Evolutionary conservation across 2,888 invertebrate species (phyloP).

Genomic region (Eupithecia subumbrata): DNA sequence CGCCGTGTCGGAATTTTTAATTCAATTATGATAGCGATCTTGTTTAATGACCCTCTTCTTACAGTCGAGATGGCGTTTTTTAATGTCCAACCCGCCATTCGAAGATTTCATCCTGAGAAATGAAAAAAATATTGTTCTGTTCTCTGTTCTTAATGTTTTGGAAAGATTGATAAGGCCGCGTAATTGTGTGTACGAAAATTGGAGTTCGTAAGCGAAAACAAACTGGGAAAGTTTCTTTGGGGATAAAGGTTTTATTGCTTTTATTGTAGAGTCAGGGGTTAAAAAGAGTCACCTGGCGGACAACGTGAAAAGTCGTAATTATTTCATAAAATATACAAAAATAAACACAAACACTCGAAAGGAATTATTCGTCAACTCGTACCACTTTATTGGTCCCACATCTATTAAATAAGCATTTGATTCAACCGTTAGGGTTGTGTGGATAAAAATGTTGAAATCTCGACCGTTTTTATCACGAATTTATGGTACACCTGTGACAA

Average conservation of each 20-base stretch:
- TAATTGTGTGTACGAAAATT: constrained; percentile 54
- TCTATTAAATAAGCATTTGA: constrained; percentile 25
- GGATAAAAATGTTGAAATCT: background rate
- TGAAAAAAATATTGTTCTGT: constrained; percentile 44
- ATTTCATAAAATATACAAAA: too few species aligned
- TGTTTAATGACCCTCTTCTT: constrained; percentile 79
- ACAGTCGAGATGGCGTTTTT: constrained; percentile 65
- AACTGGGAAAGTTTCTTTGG: constrained; percentile 35
- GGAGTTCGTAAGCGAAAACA: constrained; percentile 10
- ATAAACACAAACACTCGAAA: background rate
- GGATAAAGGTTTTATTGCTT: constrained; percentile 6
- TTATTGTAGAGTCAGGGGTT: background rate
- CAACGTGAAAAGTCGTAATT: background rate
- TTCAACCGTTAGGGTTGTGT: constrained; percentile 14
- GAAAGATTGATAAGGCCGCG: constrained; percentile 66
- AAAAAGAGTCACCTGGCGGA: background rate
- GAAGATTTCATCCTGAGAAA: constrained; percentile 46
- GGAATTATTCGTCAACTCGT: background rate
- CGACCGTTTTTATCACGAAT: background rate
- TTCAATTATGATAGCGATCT: constrained; percentile 84
- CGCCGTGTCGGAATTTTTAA: constrained; percentile 83
- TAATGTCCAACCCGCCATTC: constrained; percentile 53
- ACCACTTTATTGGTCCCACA: background rate
- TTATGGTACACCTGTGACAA: constrained; percentile 2
- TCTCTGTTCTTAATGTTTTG: constrained; percentile 54